These are phyloP conservation scores for Tenthredo mesomela DNA, from an alignment of 2,888 invertebrate genomes.

Conservation along the genomic window DNA sequence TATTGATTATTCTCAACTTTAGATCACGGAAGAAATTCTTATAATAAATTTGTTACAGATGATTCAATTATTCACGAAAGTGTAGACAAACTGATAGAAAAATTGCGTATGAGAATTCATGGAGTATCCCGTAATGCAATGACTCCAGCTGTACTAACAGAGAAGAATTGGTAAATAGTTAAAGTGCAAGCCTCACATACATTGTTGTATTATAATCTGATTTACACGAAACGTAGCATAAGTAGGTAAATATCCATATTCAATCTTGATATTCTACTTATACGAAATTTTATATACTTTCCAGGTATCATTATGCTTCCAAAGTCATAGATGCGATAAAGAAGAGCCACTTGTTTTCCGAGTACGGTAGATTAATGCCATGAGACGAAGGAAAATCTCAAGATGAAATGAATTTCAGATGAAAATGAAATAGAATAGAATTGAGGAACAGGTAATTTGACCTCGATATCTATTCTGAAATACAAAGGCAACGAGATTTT, in stretches of 20 bases:
- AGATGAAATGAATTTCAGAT: conserved; percentile 10
- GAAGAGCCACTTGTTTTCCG: conserved; percentile 90
- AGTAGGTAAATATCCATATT: conserved; percentile 20
- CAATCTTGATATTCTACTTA: neutral
- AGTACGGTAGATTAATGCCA: conserved; percentile 90
- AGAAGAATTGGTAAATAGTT: conserved; percentile 86
- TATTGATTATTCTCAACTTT: neutral
- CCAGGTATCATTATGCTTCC: conserved; percentile 87
- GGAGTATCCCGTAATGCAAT: conserved; percentile 86
- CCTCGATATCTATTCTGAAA: neutral
- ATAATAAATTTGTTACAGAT: conserved; percentile 60
- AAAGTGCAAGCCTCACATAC: conserved; percentile 22
- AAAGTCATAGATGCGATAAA: conserved; percentile 92
- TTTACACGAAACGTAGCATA: neutral
- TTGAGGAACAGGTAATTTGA: conserved; percentile 2
- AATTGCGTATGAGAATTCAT: conserved; percentile 85
- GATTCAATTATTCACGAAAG: conserved; percentile 67
- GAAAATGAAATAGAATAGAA: neutral
- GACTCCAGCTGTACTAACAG: conserved; percentile 87
- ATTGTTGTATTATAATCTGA: neutral
- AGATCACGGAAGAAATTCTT: neutral
- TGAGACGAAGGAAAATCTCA: conserved; percentile 66
- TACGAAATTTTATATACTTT: conserved; percentile 45
- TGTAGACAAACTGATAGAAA: conserved; percentile 81
- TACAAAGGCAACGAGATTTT: neutral